Evolutionary conservation across 2,888 invertebrate species (phyloP).

Genomic region (Polyommatus icarus): DNA sequence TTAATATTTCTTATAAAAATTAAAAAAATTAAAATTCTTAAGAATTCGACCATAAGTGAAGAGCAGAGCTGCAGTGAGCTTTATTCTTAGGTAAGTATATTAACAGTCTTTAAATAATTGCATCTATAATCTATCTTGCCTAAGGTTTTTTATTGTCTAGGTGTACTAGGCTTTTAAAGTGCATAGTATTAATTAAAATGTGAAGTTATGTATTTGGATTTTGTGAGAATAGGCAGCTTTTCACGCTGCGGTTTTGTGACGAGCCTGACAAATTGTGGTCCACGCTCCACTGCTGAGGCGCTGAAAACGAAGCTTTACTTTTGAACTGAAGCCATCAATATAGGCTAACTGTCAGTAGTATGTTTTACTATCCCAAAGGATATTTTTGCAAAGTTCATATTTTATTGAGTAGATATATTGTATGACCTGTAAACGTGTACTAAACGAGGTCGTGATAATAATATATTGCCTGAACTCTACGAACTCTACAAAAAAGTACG

Average conservation of each 20-base stretch:
- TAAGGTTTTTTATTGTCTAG: neutral
- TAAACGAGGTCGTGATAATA: too few species aligned
- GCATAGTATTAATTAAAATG: neutral
- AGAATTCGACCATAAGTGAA: too few species aligned
- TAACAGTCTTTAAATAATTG: too few species aligned
- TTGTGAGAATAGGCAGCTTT: slow-evolving; percentile 35
- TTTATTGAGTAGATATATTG: too few species aligned
- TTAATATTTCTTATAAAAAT: neutral
- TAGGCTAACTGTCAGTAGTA: neutral
- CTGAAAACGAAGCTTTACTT: slow-evolving; percentile 18
- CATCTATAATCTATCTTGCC: too few species aligned
- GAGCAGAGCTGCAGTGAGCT: too few species aligned
- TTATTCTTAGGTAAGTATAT: too few species aligned
- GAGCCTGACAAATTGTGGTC: slow-evolving; percentile 32
- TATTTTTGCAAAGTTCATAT: neutral
- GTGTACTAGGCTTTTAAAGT: too few species aligned
- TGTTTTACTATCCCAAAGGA: neutral
- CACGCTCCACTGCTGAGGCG: slow-evolving; percentile 21
- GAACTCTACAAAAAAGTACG: neutral
- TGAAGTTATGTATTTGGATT: slow-evolving; percentile 25
- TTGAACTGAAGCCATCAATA: neutral
- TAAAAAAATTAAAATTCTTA: too few species aligned
- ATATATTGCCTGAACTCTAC: too few species aligned
- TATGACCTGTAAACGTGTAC: too few species aligned
- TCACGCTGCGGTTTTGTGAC: slow-evolving; percentile 36